A percentile compares a stretch with the other conserved stretches of the same genome.
phyloP scores from a whole-genome alignment of 2,797 vertebrate species.

The Rhincodon typus region DNA sequence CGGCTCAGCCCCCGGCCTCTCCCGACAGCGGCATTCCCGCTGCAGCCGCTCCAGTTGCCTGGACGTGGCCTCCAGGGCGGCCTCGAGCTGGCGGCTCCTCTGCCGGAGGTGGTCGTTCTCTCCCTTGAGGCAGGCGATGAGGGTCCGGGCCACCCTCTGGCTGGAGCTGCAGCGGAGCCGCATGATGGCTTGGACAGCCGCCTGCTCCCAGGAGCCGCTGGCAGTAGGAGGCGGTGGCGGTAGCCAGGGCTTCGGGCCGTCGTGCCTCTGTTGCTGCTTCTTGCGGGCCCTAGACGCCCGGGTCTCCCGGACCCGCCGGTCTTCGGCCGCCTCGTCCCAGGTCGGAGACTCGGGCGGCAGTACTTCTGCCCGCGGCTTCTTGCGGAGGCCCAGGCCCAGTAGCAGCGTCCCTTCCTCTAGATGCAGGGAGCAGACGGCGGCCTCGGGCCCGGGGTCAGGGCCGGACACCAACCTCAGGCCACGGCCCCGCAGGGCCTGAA shows the following conservation, averaged over 20 bases:
- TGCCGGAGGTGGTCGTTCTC: slow-evolving; percentile 39
- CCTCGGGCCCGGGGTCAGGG: not conserved
- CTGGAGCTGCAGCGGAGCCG: slow-evolving; percentile 37
- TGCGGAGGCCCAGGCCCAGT: not conserved
- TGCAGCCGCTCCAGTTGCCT: not conserved
- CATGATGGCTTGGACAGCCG: slow-evolving; percentile 40
- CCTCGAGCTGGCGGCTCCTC: slow-evolving; percentile 30
- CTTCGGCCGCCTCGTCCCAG: not conserved
- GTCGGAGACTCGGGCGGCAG: not conserved
- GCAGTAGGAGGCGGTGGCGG: not conserved
- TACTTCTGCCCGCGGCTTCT: not conserved
- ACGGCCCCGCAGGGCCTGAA: slow-evolving; percentile 34
- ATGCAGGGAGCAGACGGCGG: slow-evolving; percentile 36
- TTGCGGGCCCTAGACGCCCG: not conserved
- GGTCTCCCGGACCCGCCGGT: slow-evolving; percentile 9
- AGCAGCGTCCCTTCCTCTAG: slow-evolving; percentile 29
- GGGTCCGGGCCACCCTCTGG: slow-evolving; percentile 34
- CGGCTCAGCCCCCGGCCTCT: not conserved
- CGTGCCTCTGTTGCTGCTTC: slow-evolving; percentile 11
- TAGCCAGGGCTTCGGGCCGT: not conserved
- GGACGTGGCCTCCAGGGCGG: slow-evolving; percentile 13
- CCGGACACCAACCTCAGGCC: not conserved
- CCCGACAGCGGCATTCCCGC: not conserved
- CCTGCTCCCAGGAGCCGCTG: slow-evolving; percentile 39
- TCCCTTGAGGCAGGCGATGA: slow-evolving; percentile 39